Evolutionary conservation across 1,140 invertebrate genomes (phyloP), one percentile per base, ranked within the genome.

Genomic region (Penaeus indicus): DNA sequence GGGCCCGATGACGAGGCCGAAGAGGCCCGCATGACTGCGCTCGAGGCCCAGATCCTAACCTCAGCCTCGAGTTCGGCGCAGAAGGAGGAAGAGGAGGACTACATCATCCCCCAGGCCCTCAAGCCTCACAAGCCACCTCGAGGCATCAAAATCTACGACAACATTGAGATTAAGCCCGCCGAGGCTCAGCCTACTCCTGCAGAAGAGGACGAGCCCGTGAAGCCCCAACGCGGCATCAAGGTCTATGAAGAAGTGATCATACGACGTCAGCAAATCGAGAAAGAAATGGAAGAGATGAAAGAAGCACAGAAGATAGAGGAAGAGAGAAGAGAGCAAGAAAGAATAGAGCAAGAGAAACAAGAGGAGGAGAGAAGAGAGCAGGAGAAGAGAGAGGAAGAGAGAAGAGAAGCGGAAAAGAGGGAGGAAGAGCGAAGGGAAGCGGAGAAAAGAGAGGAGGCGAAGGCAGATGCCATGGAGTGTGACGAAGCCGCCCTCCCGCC

Each of bases 21-120:
- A 32, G 82, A 38, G 11, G 83, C 54, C 21, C 60, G 61, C 13
- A 38, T 85, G 38, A 69, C 88, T 22, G 77, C 75, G 7, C 21
- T 85, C 32, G 83, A 89, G 82, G 72, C 82, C 16, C 81, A 79
- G 82, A 85, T 89, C 27, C n/a, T 62, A 47, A 42, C 22, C n/a
- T 18, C 62, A 38, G 16, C n/a, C 16, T 27, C 82, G 25, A 64
- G 75, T 16, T 4, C 42, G 69, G 69, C 22, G n/a, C 67, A 78
- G 61, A 75, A 60, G 2, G 81, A 83, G 61, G 62, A 69, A 38
- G 86, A 83, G 47, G 88, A 91, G 77, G 90, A 89, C 47, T 91
- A 91, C 69, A 91, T 91, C 69, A 86, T 91, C 63, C 90, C 90
- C 4, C 89, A 91, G 42, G 60, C 86, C 13, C 78, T 90, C 10